phyloP scores from a whole-genome alignment of 1,140 invertebrate species.

The Danaus melanippus region DNA sequence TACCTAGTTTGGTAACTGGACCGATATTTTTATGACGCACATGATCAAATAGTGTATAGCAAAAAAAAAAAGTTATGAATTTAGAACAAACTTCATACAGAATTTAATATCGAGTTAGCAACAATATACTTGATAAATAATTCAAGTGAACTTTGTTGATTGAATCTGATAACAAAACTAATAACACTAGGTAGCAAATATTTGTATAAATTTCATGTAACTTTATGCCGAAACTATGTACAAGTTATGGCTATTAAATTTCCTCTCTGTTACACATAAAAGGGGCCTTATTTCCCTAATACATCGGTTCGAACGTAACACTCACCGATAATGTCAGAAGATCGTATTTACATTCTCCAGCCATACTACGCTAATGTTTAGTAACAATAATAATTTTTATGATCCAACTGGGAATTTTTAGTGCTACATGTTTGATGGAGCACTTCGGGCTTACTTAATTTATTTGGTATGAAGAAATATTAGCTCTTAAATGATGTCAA shows the following conservation, averaged over 20 bases:
- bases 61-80: no score
- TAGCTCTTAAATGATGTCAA: no score
- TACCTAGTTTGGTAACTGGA: no score
- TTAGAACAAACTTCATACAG: no score
- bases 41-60: no score
- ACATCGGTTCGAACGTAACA: conserved; percentile 34
- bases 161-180: conserved; percentile 1
- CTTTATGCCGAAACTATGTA: conserved; percentile 22
- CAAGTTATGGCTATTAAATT: conserved; percentile 36
- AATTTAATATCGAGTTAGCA: no score
- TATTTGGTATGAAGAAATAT: no score
- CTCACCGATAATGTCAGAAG: conserved; percentile 33
- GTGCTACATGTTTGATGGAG: not conserved
- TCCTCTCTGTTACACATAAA: conserved; percentile 34
- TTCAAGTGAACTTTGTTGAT: no score
- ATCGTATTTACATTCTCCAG: conserved; percentile 39
- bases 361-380: conserved; percentile 31
- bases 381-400: conserved; percentile 35
- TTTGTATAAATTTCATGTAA: conserved; percentile 11
- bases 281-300: conserved; percentile 46
- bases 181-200: conserved; percentile 9
- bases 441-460: no score
- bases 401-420: conserved; percentile 12
- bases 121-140: no score
- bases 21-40: no score